These are phyloP conservation scores for Amblyornis subalaris DNA, from an alignment of 2,113 vertebrate species.

Conservation along the genomic window DNA sequence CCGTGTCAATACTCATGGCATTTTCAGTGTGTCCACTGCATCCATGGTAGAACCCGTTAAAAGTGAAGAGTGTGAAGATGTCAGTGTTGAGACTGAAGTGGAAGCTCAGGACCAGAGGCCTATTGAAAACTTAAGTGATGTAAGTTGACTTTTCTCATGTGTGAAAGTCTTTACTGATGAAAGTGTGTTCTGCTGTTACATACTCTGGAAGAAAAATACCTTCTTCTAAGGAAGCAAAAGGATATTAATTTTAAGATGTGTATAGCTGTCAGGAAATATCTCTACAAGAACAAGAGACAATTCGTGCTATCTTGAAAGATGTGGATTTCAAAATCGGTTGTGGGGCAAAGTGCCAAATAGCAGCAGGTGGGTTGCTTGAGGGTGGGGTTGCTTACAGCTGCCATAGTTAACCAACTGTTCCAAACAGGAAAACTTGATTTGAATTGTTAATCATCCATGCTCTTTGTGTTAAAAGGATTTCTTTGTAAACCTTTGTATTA, in stretches of 20 bases:
- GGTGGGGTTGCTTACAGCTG: neutral
- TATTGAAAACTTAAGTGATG: conserved; percentile 62
- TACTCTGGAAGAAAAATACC: neutral
- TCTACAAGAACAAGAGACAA: neutral
- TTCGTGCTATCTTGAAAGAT: neutral
- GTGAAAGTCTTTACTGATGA: neutral
- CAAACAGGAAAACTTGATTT: neutral
- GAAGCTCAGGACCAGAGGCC: conserved; percentile 61
- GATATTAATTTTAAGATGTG: neutral
- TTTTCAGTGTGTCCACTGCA: conserved; percentile 79
- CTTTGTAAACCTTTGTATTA: neutral
- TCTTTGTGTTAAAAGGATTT: neutral
- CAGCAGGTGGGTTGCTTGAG: neutral
- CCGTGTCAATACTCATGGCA: conserved; percentile 75
- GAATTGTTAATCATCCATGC: neutral
- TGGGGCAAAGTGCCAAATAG: neutral
- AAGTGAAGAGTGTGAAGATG: conserved; percentile 63
- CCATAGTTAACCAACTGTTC: neutral
- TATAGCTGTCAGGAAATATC: neutral
- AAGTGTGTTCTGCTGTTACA: neutral
- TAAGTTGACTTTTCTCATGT: conserved; percentile 49
- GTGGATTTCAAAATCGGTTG: neutral
- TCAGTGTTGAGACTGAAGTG: conserved; percentile 58
- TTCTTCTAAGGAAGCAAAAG: neutral
- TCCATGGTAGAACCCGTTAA: conserved; percentile 77